Percentiles rank a stretch among this genome's conserved stretches.
Conservation (phyloP, 2,113 vertebrate species). For the Zosterops lateralis region DNA sequence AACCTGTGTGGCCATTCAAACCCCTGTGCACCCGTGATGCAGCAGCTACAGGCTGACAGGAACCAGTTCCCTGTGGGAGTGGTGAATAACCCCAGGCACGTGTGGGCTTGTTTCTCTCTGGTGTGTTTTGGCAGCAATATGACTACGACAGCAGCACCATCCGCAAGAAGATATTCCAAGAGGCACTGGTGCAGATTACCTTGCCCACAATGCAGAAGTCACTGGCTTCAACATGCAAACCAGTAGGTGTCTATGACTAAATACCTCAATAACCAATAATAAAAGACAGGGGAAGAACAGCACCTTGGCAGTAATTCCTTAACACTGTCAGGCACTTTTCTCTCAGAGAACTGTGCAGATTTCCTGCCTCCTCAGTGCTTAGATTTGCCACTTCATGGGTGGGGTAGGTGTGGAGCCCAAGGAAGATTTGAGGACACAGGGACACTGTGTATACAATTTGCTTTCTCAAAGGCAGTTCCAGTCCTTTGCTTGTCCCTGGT, state of each 20-base stretch:
- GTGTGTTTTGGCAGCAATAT: constrained; percentile 83
- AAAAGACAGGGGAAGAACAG: background rate
- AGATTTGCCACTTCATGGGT: background rate
- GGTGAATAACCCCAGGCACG: background rate
- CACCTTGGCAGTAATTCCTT: background rate
- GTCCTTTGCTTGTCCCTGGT: background rate
- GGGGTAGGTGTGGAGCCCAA: background rate
- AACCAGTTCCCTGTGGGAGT: background rate
- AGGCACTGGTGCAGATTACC: constrained; percentile 85
- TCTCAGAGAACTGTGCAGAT: rapidly evolving
- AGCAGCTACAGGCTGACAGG: background rate
- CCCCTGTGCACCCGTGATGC: background rate
- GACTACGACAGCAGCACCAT: constrained; percentile 92
- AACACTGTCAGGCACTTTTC: background rate
- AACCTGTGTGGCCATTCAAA: background rate
- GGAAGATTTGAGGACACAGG: background rate
- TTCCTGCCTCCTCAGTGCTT: background rate
- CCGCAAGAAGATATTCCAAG: constrained; percentile 90
- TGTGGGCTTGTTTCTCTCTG: background rate
- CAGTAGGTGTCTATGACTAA: constrained; percentile 70
- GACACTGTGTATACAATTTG: background rate
- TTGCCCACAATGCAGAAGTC: constrained; percentile 87
- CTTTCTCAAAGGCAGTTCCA: background rate
- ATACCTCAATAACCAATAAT: background rate
- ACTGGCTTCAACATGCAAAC: constrained; percentile 80